These are phyloP conservation scores for Drosophila arawakana DNA, from an alignment of 1,140 invertebrate genomes.

Conservation along the genomic window DNA sequence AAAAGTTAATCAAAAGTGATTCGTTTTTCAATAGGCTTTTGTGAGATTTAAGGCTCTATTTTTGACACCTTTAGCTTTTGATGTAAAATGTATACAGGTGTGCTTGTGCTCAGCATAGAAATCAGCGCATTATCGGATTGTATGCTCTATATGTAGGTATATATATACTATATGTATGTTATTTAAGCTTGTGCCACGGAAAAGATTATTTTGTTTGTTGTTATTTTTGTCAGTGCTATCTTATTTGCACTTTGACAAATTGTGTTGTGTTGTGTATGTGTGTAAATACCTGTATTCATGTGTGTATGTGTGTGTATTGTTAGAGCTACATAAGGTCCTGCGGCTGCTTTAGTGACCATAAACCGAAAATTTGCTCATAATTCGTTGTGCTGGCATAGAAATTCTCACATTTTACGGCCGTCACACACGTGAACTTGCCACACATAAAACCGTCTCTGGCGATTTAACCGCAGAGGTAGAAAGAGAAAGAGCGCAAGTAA, in stretches of 20 bases:
- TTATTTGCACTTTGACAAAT: constrained; percentile 66
- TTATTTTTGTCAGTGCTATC: not conserved
- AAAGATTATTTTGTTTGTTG: constrained; percentile 3
- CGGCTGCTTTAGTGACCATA: constrained; percentile 75
- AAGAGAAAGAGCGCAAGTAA: not conserved
- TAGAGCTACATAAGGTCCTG: constrained; percentile 35
- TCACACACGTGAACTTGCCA: constrained; percentile 28
- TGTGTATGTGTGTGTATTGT: not conserved
- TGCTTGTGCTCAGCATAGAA: constrained; percentile 10
- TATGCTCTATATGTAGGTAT: not conserved
- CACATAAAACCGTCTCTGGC: constrained; percentile 71
- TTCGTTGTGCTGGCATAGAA: constrained; percentile 63
- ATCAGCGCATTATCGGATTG: constrained; percentile 22
- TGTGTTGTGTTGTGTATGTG: constrained; percentile 34
- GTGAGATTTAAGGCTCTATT: no score
- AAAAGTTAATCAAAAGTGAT: no score
- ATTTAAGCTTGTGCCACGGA: not conserved
- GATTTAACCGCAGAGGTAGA: constrained; percentile 36
- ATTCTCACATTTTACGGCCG: constrained; percentile 72
- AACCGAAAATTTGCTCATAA: constrained; percentile 76
- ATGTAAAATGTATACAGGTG: not conserved
- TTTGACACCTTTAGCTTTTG: no score
- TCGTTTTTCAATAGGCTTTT: no score
- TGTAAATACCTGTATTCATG: not conserved
- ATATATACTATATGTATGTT: not conserved